Conservation (phyloP, 2,113 vertebrate species). For the Ceratotherium simum region DNA sequence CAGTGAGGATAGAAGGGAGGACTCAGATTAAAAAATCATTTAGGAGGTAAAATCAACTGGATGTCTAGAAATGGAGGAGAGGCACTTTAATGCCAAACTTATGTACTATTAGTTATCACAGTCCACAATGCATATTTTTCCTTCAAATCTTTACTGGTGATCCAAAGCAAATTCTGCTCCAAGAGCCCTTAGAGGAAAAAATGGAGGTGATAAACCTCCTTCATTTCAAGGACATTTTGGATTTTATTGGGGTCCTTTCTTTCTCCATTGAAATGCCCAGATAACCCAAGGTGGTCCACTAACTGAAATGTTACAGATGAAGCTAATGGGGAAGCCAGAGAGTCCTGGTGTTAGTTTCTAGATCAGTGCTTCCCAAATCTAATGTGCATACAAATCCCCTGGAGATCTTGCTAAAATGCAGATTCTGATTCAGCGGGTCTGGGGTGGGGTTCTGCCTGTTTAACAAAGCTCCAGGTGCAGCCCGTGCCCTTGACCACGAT, state of each 20-base stretch:
- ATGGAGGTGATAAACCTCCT: not conserved
- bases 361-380: not conserved
- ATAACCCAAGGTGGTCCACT: not conserved
- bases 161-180: not conserved
- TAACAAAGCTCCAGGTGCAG: not conserved
- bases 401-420: not conserved
- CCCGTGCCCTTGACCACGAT: not conserved
- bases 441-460: not conserved
- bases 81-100: not conserved
- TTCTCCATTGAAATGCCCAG: not conserved
- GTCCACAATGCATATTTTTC: not conserved
- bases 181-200: not conserved
- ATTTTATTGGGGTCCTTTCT: not conserved
- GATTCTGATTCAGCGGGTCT: not conserved
- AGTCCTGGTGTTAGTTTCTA: not conserved
- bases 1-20: not conserved
- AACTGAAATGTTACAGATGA: not conserved
- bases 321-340: not conserved
- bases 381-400: not conserved
- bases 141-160: not conserved
- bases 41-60: not conserved
- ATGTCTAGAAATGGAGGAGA: not conserved
- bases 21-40: not conserved
- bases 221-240: not conserved
- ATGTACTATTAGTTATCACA: not conserved